phyloP scores from a whole-genome alignment of 1,140 invertebrate genomes.

The Antheraea pernyi region DNA sequence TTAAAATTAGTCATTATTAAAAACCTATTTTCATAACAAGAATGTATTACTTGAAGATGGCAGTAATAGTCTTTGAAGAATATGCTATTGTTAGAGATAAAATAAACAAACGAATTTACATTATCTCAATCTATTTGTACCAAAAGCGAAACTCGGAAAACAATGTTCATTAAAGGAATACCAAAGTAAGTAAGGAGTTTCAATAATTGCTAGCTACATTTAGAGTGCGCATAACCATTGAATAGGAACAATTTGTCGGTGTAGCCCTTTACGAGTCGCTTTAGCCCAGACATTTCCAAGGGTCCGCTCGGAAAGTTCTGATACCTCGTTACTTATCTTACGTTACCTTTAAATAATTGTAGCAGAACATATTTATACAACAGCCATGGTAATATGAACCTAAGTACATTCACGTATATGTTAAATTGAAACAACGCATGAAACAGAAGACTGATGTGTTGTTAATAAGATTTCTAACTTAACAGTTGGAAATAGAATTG shows the following conservation, averaged over 20 bases:
- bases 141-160: constrained; percentile 29
- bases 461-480: constrained; percentile 50
- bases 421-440: constrained; percentile 22
- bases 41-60: too few species aligned
- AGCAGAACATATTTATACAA: constrained; percentile 41
- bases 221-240: constrained; percentile 61
- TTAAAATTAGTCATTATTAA: too few species aligned
- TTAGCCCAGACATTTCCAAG: constrained; percentile 66
- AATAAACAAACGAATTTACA: constrained; percentile 52
- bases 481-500: constrained; percentile 49
- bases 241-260: constrained; percentile 74
- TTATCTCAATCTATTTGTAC: constrained; percentile 63
- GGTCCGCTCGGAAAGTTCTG: constrained; percentile 54
- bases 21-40: too few species aligned
- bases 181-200: constrained; percentile 58
- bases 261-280: constrained; percentile 49
- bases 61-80: neutral
- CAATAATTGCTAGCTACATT: constrained; percentile 72
- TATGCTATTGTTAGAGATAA: constrained; percentile 7
- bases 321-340: constrained; percentile 72
- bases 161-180: constrained; percentile 75
- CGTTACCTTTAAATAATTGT: constrained; percentile 69
- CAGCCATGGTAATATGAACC: constrained; percentile 26
- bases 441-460: constrained; percentile 6
- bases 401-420: constrained; percentile 26